Evolutionary conservation across 92 coral and sea anemone species (phyloP), one percentile per base, ranked within the genome.

Genomic region (Plumapathes pennacea): DNA sequence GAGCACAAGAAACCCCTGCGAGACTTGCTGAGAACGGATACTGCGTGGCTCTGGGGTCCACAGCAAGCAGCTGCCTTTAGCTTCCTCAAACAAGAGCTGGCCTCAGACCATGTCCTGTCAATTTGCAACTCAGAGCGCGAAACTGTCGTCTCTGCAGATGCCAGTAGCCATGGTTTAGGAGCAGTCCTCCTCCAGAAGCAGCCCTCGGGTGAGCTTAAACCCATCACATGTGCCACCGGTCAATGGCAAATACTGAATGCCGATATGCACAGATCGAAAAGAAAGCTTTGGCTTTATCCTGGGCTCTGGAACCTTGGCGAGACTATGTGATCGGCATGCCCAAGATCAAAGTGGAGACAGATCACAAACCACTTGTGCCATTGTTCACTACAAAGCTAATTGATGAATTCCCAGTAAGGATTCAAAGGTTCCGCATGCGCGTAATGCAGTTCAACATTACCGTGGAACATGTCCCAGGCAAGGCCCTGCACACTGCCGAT

Each of bases 291-390:
- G 77, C 57, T 5, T n/a, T 45, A 4, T 55, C 57, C 10, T 68
- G 76, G 67, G 48, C 57, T 7, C 51, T 56, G 29, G 50, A 60
- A 7, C 33, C 40, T 20, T 56, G 36, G 28, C 54, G 44, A 37
- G 75, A 67, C 13, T 67, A 37, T 40, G 18, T 71, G 31, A 59
- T 58, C 47, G 70, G 78, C 37, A 20, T 57, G 41, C 15, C 40
- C 5, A 62, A 12, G 22, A 58, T 71, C 38, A 32, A 62, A 13
- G 32, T 71, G 10, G 50, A 60, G 42, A 71, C 57, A 1, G 67
- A 60, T 54, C 71, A 71, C 61, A 71, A 71, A 39, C 71, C 80
- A 30, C 40, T 72, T 5, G 31, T 72, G 10, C 80, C 72, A 36
- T 45, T 72, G 34, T 62, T 72, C 15, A 26, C 51, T 32, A 32